phyloP scores from a whole-genome alignment of 53 echinoderm and acorn worm genomes.

The Mesocentrotus franciscanus region DNA sequence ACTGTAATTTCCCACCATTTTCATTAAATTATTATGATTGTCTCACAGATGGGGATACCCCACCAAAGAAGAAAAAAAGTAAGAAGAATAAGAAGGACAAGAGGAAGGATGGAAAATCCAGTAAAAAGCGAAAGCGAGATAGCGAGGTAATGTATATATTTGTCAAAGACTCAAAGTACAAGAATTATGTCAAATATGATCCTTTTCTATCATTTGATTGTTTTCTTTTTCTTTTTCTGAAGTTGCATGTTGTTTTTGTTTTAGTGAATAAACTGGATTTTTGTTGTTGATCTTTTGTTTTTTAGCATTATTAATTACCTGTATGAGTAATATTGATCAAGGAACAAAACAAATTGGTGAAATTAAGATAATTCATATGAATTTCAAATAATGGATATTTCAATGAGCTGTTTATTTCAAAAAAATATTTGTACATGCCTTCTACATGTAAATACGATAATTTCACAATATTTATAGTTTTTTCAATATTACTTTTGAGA shows the following conservation, averaged over 20 bases:
- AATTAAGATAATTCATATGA: no score
- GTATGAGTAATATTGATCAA: no score
- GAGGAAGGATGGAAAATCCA: conserved; percentile 82
- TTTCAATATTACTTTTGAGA: no score
- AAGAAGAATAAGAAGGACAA: conserved; percentile 97
- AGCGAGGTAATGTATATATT: conserved; percentile 58
- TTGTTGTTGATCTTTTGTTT: no score
- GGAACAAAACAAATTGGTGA: no score
- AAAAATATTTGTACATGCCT: no score
- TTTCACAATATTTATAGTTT: no score
- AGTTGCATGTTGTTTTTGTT: not conserved
- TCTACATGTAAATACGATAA: no score
- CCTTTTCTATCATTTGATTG: not conserved
- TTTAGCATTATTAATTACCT: no score
- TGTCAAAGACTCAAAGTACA: not conserved
- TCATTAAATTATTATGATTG: not conserved
- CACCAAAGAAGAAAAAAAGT: conserved; percentile 97
- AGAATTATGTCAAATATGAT: not conserved
- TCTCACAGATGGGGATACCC: conserved; percentile 79
- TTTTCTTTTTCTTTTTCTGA: not conserved
- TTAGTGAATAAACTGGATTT: not conserved
- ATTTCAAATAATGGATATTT: no score
- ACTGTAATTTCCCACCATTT: not conserved
- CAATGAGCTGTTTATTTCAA: no score
- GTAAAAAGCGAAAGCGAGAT: conserved; percentile 88